Evolutionary conservation across 2,113 vertebrate genomes (phyloP).

Genomic region (Megalops atlanticus): DNA sequence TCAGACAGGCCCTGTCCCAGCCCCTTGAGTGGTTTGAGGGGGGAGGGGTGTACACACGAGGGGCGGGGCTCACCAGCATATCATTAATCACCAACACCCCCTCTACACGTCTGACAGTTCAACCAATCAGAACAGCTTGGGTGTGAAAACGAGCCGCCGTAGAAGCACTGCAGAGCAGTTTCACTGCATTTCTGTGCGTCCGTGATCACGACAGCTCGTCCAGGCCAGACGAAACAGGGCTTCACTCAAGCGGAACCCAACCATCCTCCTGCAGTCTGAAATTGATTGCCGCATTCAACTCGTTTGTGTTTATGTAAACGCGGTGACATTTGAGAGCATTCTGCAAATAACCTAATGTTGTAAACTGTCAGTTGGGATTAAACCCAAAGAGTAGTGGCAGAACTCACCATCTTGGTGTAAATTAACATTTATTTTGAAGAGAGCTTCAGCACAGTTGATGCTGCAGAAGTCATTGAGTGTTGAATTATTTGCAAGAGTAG

Average conservation of each 20-base stretch:
- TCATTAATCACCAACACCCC: constrained; percentile 71
- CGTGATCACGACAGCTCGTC: too few species aligned
- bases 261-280: neutral
- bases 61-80: constrained; percentile 50
- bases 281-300: neutral
- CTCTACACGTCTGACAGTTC: constrained; percentile 55
- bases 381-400: neutral
- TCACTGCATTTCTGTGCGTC: neutral
- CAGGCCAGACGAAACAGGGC: neutral
- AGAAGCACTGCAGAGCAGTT: neutral
- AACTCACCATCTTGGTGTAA: neutral
- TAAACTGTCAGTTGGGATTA: neutral
- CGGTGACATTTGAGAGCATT: neutral
- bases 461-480: neutral
- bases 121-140: neutral
- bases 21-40: constrained; percentile 1
- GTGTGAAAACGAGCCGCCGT: neutral
- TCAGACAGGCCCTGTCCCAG: constrained; percentile 45
- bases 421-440: neutral
- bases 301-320: neutral
- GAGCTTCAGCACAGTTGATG: neutral
- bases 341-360: neutral
- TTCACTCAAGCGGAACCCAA: neutral
- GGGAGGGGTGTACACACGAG: constrained; percentile 32
- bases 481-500: neutral